Evolutionary conservation across 2,888 invertebrate species (phyloP).

Genomic region (Tetrapedia diversipes): DNA sequence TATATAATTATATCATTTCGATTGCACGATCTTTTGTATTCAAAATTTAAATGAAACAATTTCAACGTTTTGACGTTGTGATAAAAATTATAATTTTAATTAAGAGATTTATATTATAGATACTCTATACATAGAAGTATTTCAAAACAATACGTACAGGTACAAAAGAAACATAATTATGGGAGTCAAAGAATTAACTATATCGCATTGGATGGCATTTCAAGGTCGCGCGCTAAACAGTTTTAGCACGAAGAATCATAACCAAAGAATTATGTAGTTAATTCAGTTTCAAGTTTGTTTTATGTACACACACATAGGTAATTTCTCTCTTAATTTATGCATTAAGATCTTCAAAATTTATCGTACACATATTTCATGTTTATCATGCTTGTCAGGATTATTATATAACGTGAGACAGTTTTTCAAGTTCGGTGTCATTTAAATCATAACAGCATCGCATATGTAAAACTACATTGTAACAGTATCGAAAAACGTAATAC

Average conservation of each 20-base stretch:
- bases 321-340: not conserved
- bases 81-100: not conserved
- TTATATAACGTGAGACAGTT: constrained; percentile 5
- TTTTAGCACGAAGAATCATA: constrained; percentile 38
- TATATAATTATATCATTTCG: constrained; percentile 7
- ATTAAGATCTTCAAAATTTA: not conserved
- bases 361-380: not conserved
- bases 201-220: constrained; percentile 29
- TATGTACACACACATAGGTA: constrained; percentile 13
- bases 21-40: not conserved
- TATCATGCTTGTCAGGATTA: constrained; percentile 28
- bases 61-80: not conserved
- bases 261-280: constrained; percentile 33
- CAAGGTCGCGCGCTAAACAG: constrained; percentile 39
- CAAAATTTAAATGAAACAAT: not conserved
- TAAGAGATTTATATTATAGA: constrained; percentile 20
- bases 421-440: constrained; percentile 20
- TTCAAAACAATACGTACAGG: not conserved
- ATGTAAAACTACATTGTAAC: constrained; percentile 1
- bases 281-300: constrained; percentile 25
- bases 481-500: constrained; percentile 6
- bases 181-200: constrained; percentile 24
- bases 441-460: not conserved
- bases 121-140: constrained; percentile 1
- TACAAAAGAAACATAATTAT: constrained; percentile 7